Evolutionary conservation across 1,140 invertebrate species (phyloP), one percentile per base, ranked within the genome.

Genomic region (Yoshiicerus persimilis): DNA sequence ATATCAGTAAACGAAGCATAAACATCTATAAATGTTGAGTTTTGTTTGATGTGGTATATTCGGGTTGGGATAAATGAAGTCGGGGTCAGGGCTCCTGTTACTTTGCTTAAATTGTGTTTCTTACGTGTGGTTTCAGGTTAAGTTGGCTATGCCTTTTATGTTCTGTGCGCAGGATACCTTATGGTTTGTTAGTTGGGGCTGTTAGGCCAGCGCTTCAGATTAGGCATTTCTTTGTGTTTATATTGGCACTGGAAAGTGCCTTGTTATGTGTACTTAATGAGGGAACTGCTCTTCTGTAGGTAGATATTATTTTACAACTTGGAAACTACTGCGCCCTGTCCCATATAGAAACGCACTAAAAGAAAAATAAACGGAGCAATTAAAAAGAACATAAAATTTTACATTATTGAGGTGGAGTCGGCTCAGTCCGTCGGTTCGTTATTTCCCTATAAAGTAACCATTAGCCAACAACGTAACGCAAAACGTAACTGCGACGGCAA

Each of bases 381-480:
- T 80, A 80, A 80, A 80, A 80, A 38, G n/a, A 34, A 80, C 75
- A 80, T 80, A 70, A 80, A 38, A 80, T 80, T 20, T 32, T n/a
- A 80, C 75, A 80, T 80, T 36, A 80, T 80, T 80, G 75, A 80
- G 75, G 66, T 80, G 75, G 75, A 80, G 75, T 36, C 64, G 23
- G 64, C 64, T n/a, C 75, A 9, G 30, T 23, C 20, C 34, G n/a
- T 77, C 34, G 5, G 13, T n/a, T n/a, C 34, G 30, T 77, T 36
- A 34, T n/a, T 30, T 38, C 64, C 27, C 64, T 70, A 27, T 70
- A 70, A 70, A 70, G 10, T 25, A 30, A 30, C 64, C 23, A 30
- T 70, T 56, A 56, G 30, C 25, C 66, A 70, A 30, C 66, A 30
- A n/a, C n/a, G n/a, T n/a, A n/a, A n/a, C n/a, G n/a, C n/a, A n/a